phyloP scores from a whole-genome alignment of 2,797 vertebrate genomes.

The Cirrhinus molitorella region DNA sequence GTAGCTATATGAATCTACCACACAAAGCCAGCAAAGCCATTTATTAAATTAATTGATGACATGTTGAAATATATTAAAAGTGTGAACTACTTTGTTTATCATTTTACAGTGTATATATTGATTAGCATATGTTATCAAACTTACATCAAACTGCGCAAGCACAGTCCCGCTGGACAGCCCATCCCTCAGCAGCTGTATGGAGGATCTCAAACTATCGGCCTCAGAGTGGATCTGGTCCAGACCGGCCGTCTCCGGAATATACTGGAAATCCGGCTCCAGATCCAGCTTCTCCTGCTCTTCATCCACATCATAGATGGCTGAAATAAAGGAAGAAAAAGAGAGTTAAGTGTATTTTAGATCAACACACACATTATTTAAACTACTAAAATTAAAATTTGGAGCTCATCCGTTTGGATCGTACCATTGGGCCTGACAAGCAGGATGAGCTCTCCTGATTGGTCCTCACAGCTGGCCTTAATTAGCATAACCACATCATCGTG shows the following conservation, averaged over 20 bases:
- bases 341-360: neutral
- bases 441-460: slow-evolving; percentile 94
- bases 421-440: slow-evolving; percentile 96
- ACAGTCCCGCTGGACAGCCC: slow-evolving; percentile 89
- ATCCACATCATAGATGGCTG: slow-evolving; percentile 95
- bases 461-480: slow-evolving; percentile 98
- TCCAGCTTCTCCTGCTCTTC: slow-evolving; percentile 90
- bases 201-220: slow-evolving; percentile 89
- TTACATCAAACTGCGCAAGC: slow-evolving; percentile 95
- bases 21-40: neutral
- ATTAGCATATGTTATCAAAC: slow-evolving; percentile 56
- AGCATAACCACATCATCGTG: slow-evolving; percentile 99
- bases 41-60: neutral
- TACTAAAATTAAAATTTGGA: neutral
- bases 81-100: no score
- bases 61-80: no score
- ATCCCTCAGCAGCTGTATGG: slow-evolving; percentile 90
- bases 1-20: no score
- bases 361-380: neutral
- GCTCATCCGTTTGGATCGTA: slow-evolving; percentile 55
- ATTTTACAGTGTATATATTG: no score
- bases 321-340: neutral
- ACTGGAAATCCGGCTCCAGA: slow-evolving; percentile 95
- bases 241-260: slow-evolving; percentile 93
- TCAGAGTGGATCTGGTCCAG: slow-evolving; percentile 86